Evolutionary conservation across 2,888 invertebrate genomes (phyloP).

Genomic region (Hyles lineata): DNA sequence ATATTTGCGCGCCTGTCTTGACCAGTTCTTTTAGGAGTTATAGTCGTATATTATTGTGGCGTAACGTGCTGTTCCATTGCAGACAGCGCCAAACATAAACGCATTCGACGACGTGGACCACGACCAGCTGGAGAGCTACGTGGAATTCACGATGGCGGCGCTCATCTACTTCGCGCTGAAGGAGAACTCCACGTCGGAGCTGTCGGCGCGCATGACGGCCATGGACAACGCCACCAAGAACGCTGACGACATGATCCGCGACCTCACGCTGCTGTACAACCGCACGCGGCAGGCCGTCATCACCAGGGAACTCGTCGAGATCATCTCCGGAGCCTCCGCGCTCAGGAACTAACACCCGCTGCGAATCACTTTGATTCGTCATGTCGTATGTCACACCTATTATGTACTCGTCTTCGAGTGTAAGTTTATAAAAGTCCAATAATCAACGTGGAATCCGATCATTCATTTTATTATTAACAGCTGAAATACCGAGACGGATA

Average conservation of each 20-base stretch:
- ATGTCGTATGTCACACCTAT: neutral
- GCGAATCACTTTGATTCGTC: neutral
- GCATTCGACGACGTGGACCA: conserved; percentile 89
- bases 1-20: too few relatives aligned
- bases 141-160: conserved; percentile 90
- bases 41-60: neutral
- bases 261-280: conserved; percentile 90
- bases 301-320: conserved; percentile 95
- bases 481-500: too few relatives aligned
- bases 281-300: conserved; percentile 93
- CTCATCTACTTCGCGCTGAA: conserved; percentile 90
- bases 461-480: too few relatives aligned
- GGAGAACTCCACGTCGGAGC: conserved; percentile 90
- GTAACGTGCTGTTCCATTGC: neutral
- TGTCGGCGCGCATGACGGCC: conserved; percentile 92
- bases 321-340: conserved; percentile 95
- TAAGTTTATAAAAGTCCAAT: too few relatives aligned
- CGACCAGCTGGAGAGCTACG: conserved; percentile 87
- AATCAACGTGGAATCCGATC: too few relatives aligned
- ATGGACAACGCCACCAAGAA: conserved; percentile 94
- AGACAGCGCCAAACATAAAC: conserved; percentile 86
- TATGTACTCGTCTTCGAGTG: neutral
- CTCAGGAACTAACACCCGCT: conserved; percentile 69
- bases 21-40: too few relatives aligned
- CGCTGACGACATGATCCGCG: conserved; percentile 92